Percentiles rank a stretch among this genome's conserved stretches.
These are phyloP conservation scores for Acrocyrtus sp. DNA, from an alignment of 2,888 invertebrate genomes.

Conservation along the genomic window DNA sequence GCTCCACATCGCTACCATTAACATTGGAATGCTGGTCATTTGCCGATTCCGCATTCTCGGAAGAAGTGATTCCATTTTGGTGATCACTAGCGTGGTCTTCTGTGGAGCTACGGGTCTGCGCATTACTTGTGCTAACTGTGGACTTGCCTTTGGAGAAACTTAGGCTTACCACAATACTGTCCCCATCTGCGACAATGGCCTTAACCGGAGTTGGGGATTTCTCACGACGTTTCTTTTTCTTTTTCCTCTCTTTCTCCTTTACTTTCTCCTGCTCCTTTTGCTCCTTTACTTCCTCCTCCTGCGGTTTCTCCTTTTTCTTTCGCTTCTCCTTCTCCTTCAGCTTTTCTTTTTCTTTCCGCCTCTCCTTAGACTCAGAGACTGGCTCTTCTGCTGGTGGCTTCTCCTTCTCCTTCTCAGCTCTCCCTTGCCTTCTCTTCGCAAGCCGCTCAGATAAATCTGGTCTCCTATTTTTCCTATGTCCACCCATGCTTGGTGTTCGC, in stretches of 20 bases:
- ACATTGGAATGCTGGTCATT: background rate
- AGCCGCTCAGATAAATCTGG: slow-evolving; percentile 22
- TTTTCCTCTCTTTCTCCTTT: slow-evolving; percentile 63
- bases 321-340: slow-evolving; percentile 28
- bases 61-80: slow-evolving; percentile 17
- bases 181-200: slow-evolving; percentile 91
- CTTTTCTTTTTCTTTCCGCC: slow-evolving; percentile 18
- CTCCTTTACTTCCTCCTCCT: slow-evolving; percentile 23
- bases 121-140: slow-evolving; percentile 10
- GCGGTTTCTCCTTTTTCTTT: slow-evolving; percentile 27
- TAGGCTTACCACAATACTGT: slow-evolving; percentile 92
- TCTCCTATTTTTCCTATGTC: slow-evolving; percentile 19
- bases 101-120: slow-evolving; percentile 10
- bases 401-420: slow-evolving; percentile 24
- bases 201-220: slow-evolving; percentile 78
- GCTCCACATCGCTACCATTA: slow-evolving; percentile 10
- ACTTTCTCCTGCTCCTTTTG: slow-evolving; percentile 19
- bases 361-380: slow-evolving; percentile 17
- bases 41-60: slow-evolving; percentile 9
- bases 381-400: slow-evolving; percentile 2
- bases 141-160: slow-evolving; percentile 78
- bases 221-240: slow-evolving; percentile 63
- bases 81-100: slow-evolving; percentile 6
- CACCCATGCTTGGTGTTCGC: background rate
- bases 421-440: slow-evolving; percentile 8